Base-by-base conservation (phyloP, 2,797 vertebrate species). In the Fistularia commersonii region DNA sequence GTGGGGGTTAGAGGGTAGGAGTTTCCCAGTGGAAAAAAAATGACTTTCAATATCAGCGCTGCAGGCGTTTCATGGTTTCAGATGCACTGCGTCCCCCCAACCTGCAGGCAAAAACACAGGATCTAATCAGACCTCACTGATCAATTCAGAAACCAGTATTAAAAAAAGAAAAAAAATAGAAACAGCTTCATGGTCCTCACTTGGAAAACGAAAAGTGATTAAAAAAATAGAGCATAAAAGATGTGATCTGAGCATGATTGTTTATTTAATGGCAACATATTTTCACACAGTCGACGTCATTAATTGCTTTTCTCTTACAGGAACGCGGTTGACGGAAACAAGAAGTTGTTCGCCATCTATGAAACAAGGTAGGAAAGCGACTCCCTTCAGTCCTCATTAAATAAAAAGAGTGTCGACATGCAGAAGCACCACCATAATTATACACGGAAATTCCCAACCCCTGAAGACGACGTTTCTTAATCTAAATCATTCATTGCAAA, bases 301-400 rank as follows among this genome's bases (percentile, higher is more conserved):
- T 14, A 9, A 1, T 36, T 9, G n/a, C 33, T 11, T 45, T 56
- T 23, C 48, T 67, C 48, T 90, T 91, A 48, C 84, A 99, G 96
- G 95, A 95, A 98, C 32, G 94, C 94, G 45, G 91, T 94, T 73
- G 92, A 97, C 74, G 94, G 94, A 84, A 95, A 95, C 86, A 95
- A 94, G 85, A 95, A 93, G 80, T 83, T 98, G 45, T 94, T 95
- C 71, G 91, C 93, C 66, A 94, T 98, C 85, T 98, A 96, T 79
- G 94, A 97, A 79, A 94, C 94, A 49, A 93, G 94, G 96, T 98
- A 79, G 82, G 92, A 58, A 12, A 47, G 2, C 34, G 7, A 10
- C 5, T 11, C 11, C 33, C 45, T 8, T 13, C 6, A 2, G 10
- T 8, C 32, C 8, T 47, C 9, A 33, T 33, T n/a, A 32, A 34